phyloP scores from a whole-genome alignment of 92 coral and sea anemone genomes.

The Palythoa grandiflora region DNA sequence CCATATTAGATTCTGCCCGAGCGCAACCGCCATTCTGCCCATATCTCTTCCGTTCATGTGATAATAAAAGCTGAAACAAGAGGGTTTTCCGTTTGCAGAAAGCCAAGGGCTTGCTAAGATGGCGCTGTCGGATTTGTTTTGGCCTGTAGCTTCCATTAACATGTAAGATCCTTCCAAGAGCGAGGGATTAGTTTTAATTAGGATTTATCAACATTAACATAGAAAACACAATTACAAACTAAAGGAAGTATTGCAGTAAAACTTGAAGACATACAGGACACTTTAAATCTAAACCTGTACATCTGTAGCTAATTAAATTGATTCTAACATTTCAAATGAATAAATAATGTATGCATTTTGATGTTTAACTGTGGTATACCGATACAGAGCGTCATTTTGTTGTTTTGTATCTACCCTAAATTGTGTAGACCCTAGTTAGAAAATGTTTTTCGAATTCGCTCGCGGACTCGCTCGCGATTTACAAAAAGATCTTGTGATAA shows the following conservation, averaged over 20 bases:
- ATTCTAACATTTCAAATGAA: no score
- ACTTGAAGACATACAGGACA: no score
- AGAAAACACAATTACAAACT: background rate
- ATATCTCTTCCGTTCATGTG: slow-evolving; percentile 41
- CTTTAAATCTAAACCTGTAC: no score
- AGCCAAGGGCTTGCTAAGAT: slow-evolving; percentile 21
- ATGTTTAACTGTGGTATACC: no score
- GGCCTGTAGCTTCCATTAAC: slow-evolving; percentile 39
- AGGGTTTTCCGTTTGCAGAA: background rate
- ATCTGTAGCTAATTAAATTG: no score
- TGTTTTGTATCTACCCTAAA: no score
- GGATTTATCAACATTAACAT: background rate
- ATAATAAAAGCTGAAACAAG: slow-evolving; percentile 40
- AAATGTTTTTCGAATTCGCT: no score
- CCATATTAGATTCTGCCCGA: background rate
- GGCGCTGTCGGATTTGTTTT: slow-evolving; percentile 11
- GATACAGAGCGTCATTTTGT: no score
- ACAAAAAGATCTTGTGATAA: no score
- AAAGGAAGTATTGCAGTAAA: no score
- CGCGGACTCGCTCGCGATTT: background rate
- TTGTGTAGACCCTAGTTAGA: no score
- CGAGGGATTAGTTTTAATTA: background rate
- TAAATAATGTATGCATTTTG: no score
- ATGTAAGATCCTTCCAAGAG: slow-evolving; percentile 25
- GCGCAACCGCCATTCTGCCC: slow-evolving; percentile 27